Conservation (phyloP, 2,888 invertebrate genomes). For the Zaprionus bogoriensis region DNA sequence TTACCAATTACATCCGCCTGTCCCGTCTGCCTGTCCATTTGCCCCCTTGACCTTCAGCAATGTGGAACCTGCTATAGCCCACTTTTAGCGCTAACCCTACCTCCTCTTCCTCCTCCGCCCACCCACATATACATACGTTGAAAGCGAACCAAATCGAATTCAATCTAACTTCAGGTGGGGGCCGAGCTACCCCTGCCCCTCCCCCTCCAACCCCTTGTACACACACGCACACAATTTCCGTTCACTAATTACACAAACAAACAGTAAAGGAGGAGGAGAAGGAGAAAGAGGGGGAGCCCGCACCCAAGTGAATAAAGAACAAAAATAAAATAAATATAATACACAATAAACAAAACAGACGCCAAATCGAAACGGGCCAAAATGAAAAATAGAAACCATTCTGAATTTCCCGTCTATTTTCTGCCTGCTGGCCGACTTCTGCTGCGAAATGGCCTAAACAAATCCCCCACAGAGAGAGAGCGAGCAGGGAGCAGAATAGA, state of each 20-base stretch:
- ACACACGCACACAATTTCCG: slow-evolving; percentile 45
- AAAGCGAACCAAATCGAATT: slow-evolving; percentile 13
- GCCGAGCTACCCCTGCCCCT: background rate
- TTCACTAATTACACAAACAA: slow-evolving; percentile 64
- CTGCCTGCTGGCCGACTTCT: background rate
- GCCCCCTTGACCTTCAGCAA: background rate
- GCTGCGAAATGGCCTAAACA: background rate
- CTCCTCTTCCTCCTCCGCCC: no score
- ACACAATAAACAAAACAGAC: slow-evolving; percentile 30
- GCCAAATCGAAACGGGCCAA: slow-evolving; percentile 12
- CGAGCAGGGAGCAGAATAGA: background rate
- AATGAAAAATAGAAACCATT: slow-evolving; percentile 24
- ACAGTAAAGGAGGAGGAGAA: slow-evolving; percentile 22
- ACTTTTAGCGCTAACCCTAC: no score
- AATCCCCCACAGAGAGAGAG: background rate
- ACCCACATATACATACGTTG: background rate
- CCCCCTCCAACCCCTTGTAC: slow-evolving; percentile 17
- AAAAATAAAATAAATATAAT: slow-evolving; percentile 32
- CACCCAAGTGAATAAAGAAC: slow-evolving; percentile 36
- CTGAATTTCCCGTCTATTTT: slow-evolving; percentile 5
- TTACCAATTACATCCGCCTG: background rate
- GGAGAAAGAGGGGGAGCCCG: slow-evolving; percentile 5
- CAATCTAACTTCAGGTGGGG: slow-evolving; percentile 8
- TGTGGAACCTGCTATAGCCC: background rate
- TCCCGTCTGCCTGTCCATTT: background rate